Conservation (phyloP, 2,113 vertebrate genomes). For the Caretta caretta region DNA sequence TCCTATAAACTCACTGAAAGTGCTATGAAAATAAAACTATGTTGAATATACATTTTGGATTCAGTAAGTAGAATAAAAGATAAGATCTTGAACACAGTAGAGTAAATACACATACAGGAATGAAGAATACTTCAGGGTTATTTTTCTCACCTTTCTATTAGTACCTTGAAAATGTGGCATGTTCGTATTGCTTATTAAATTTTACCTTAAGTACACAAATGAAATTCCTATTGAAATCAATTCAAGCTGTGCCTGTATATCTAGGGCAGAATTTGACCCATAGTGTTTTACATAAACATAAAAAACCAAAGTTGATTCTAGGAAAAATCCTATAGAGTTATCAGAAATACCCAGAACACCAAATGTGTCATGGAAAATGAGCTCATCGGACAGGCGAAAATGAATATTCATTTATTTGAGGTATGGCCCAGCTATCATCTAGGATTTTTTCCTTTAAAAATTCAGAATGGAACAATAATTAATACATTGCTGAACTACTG, state of each 20-base stretch:
- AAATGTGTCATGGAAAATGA: neutral
- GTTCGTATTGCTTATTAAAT: neutral
- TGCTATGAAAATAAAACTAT: neutral
- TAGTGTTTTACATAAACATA: neutral
- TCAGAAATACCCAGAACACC: neutral
- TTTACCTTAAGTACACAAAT: neutral
- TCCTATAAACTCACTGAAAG: neutral
- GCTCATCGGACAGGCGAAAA: neutral
- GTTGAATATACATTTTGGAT: neutral
- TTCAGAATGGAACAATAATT: neutral
- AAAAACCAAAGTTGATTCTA: neutral
- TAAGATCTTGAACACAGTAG: neutral
- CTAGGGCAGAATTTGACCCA: neutral
- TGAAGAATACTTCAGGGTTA: neutral
- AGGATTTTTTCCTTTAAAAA: neutral
- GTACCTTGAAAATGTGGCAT: neutral
- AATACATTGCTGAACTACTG: neutral
- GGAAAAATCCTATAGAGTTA: neutral
- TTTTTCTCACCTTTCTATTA: neutral
- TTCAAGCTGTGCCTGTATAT: neutral
- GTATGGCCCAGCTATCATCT: neutral
- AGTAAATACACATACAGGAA: neutral
- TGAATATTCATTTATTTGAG: neutral
- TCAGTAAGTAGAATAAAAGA: neutral
- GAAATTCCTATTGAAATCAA: neutral